These are phyloP conservation scores for Tyto alba DNA, from an alignment of 2,113 vertebrate genomes.

Conservation along the genomic window DNA sequence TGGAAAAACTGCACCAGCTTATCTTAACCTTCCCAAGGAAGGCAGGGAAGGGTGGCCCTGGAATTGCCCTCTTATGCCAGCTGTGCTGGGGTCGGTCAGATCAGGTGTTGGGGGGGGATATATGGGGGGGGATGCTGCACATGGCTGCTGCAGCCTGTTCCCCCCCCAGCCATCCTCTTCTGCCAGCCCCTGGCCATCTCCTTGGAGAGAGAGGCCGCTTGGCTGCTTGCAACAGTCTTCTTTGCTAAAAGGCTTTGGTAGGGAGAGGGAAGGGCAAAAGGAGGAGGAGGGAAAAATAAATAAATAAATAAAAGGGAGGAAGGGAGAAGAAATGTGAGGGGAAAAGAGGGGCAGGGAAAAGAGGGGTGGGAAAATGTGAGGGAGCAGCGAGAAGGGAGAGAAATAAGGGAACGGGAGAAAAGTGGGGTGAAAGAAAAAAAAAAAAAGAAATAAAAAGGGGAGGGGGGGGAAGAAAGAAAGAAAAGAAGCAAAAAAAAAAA, in stretches of 20 bases:
- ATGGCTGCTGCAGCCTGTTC: background rate
- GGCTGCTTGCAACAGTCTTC: background rate
- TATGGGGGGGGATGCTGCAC: background rate
- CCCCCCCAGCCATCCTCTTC: background rate
- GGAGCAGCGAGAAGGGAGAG: background rate
- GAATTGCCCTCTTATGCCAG: background rate
- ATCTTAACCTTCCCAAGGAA: background rate
- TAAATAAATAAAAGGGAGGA: background rate
- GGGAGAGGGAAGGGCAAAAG: background rate
- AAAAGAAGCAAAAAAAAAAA: rapidly evolving
- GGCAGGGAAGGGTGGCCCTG: background rate
- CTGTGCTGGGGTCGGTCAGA: rapidly evolving
- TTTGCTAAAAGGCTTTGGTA: background rate
- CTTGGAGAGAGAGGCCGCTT: background rate
- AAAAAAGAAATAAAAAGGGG: background rate
- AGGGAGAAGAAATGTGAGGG: background rate
- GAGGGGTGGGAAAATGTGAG: background rate
- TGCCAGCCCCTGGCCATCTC: background rate
- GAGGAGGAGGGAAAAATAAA: background rate
- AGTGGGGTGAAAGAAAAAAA: background rate
- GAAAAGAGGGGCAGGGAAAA: background rate
- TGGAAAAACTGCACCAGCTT: background rate
- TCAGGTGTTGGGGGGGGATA: background rate
- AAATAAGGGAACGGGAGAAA: background rate
- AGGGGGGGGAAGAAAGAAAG: rapidly evolving